Conservation (phyloP, 2,888 invertebrate species). For the Leptinotarsa juncta region DNA sequence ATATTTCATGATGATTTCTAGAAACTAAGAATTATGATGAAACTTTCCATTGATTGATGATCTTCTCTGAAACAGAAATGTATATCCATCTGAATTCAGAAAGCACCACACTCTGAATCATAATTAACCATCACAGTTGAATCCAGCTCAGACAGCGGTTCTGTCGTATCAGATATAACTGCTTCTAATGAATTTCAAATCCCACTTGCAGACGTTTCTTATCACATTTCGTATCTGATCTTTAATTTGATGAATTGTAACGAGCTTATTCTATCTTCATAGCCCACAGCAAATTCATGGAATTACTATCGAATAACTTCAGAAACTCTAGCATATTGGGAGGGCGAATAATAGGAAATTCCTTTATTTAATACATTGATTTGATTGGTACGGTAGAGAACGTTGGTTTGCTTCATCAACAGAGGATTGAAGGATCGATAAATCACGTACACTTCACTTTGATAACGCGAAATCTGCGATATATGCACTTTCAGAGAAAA, state of each 20-base stretch:
- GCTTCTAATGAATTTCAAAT: slow-evolving; percentile 26
- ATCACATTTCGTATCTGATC: slow-evolving; percentile 21
- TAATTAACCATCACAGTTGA: slow-evolving; percentile 27
- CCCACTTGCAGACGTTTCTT: slow-evolving; percentile 22
- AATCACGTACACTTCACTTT: no score
- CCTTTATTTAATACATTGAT: no score
- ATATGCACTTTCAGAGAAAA: no score
- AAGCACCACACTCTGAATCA: background rate
- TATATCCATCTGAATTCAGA: background rate
- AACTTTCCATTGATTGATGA: no score
- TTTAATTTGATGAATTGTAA: slow-evolving; percentile 23
- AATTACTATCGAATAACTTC: slow-evolving; percentile 15
- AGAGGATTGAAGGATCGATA: no score
- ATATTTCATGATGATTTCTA: no score
- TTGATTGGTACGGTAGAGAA: no score
- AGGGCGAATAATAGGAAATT: no score
- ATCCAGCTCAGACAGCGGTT: slow-evolving; percentile 21
- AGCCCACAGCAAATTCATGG: slow-evolving; percentile 10
- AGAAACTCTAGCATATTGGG: background rate
- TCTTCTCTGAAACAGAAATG: no score
- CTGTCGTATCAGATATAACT: slow-evolving; percentile 21
- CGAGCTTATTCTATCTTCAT: slow-evolving; percentile 18
- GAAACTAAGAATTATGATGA: no score
- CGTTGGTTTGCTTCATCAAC: no score
- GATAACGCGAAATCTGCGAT: no score